Conservation (phyloP, 92 coral and sea anemone species). For the Porites rus region DNA sequence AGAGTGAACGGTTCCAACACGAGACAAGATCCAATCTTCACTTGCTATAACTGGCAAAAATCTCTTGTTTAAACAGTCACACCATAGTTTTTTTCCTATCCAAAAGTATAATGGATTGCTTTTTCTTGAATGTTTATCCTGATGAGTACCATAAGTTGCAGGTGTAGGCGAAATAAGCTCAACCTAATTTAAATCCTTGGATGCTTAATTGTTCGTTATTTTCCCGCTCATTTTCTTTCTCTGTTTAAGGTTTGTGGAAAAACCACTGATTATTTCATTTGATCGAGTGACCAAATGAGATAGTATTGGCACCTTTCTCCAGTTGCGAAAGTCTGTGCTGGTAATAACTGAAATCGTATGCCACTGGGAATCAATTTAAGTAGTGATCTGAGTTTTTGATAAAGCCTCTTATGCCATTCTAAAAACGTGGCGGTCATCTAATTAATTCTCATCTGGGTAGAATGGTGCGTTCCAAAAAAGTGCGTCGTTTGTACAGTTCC, state of each 20-base stretch:
- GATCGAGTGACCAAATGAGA: neutral
- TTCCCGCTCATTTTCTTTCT: neutral
- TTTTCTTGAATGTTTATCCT: neutral
- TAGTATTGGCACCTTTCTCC: neutral
- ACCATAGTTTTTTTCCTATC: neutral
- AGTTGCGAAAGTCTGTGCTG: neutral
- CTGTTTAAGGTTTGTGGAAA: neutral
- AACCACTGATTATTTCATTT: neutral
- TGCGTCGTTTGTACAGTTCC: neutral
- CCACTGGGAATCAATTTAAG: neutral
- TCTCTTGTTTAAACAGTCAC: neutral
- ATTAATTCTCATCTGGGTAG: neutral
- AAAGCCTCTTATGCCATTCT: neutral
- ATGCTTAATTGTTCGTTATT: neutral
- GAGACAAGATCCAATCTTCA: neutral
- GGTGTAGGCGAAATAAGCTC: neutral
- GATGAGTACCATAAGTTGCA: no score
- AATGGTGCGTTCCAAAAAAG: neutral
- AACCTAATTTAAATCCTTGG: neutral
- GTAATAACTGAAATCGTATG: neutral
- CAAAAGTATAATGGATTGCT: neutral
- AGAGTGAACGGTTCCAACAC: neutral
- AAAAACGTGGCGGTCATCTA: no score
- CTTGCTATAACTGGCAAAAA: neutral
- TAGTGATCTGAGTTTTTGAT: neutral